Base-by-base conservation (phyloP, 2,888 invertebrate genomes). In the Dicyrtomina minuta region DNA sequence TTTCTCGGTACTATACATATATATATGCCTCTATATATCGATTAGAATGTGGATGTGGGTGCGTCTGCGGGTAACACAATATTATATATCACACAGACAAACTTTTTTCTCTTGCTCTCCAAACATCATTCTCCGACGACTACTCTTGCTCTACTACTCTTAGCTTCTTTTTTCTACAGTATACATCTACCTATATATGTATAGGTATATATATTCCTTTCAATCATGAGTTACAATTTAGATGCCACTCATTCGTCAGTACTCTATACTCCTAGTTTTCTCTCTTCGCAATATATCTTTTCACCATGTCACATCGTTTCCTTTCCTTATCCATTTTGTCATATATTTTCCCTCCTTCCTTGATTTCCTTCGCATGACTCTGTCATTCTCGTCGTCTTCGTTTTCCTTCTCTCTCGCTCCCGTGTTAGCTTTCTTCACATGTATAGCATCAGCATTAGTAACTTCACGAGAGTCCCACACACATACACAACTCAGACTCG, bases 191-290 rank as follows among this genome's bases (percentile, higher is more conserved):
- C n/a, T n/a, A n/a, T n/a, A n/a, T n/a, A n/a, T n/a, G n/a, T n/a
- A n/a, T n/a, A n/a, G n/a, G n/a, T n/a, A n/a, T 20, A 49, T 49
- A 17, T 5, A 20, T 13, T 5, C 41, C 20, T 60, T 60, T 17
- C 60, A 60, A 43, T 44, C 60, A 60, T 24, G 24, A 60, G 24
- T 43, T 64, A 51, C 56, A 33, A 12, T 64, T 53, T 53, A 51
- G 51, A 26, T 64, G 51, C 51, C 64, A 51, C 27, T 64, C 64
- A 51, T 53, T 64, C 64, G 61, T 64, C 64, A 64, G 46, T 26
- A 24, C 44, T 60, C n/a, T 43, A 46, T 26, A 46, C 61, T 26
- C 24, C 55, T 55, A 39, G 33, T 33, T 64, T 64, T 53, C 64
- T 46, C 22, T 53, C 24, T 26, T 13, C 8, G 15, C 22, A 26